These are phyloP conservation scores for Furcula furcula DNA, from an alignment of 2,888 invertebrate species.

Conservation along the genomic window DNA sequence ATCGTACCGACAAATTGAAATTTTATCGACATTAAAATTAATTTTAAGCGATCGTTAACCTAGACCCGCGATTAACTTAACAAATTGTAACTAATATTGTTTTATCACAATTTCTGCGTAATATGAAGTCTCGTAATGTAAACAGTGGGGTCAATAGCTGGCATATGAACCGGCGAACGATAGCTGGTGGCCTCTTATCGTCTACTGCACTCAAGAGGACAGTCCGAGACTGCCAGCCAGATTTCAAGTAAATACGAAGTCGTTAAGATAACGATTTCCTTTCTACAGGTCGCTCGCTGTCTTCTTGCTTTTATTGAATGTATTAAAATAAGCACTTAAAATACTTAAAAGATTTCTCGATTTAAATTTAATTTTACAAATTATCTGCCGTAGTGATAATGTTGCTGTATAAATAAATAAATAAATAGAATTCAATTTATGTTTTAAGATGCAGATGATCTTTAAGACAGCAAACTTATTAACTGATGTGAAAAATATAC, in stretches of 20 bases:
- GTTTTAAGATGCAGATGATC: no score
- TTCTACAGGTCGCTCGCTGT: conserved; percentile 56
- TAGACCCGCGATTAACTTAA: conserved; percentile 58
- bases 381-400: no score
- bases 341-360: conserved; percentile 55
- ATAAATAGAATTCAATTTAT: no score
- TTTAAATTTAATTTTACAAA: no score
- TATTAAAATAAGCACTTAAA: conserved; percentile 55
- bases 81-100: conserved; percentile 62
- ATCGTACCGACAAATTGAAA: conserved; percentile 34
- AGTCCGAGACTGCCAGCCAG: conserved; percentile 68
- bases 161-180: conserved; percentile 65
- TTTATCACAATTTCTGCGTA: conserved; percentile 60
- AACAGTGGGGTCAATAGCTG: conserved; percentile 77
- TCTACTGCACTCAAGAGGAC: conserved; percentile 63
- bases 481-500: no score
- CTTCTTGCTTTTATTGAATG: conserved; percentile 66
- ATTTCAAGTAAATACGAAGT: conserved; percentile 74
- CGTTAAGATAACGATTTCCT: conserved; percentile 79
- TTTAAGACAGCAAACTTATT: no score
- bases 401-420: no score
- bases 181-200: conserved; percentile 68
- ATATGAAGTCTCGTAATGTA: conserved; percentile 57
- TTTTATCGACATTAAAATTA: conserved; percentile 55
- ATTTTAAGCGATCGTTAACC: conserved; percentile 72